phyloP scores from a whole-genome alignment of 2,113 vertebrate genomes.

The Grus americana region DNA sequence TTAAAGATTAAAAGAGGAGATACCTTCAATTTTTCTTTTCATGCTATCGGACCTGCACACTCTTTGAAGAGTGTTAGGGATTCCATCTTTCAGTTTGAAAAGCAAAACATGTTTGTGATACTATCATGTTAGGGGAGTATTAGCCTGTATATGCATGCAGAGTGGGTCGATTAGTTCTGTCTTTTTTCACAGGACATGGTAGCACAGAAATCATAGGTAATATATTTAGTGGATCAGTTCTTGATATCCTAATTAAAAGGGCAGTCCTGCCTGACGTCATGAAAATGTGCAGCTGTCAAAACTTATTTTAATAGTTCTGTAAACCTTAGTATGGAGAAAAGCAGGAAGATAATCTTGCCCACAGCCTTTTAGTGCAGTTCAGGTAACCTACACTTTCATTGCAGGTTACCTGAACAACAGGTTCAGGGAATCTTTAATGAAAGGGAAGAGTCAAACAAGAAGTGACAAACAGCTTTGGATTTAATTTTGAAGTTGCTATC shows the following conservation, averaged over 20 bases:
- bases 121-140: neutral
- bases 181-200: neutral
- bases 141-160: neutral
- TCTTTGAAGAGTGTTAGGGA: neutral
- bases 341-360: neutral
- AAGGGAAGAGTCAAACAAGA: neutral
- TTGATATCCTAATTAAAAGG: neutral
- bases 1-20: neutral
- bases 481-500: neutral
- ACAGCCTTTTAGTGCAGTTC: neutral
- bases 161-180: neutral
- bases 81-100: neutral
- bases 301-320: neutral
- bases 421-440: neutral
- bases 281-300: neutral
- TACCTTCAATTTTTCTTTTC: neutral
- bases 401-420: neutral
- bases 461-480: neutral
- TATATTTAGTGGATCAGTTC: neutral
- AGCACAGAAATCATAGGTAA: neutral
- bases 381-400: neutral
- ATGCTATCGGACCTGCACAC: neutral
- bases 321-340: neutral
- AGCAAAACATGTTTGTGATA: neutral
- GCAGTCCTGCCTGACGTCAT: neutral